Conservation (phyloP, 2,888 invertebrate genomes). For the Netelia virgata region DNA sequence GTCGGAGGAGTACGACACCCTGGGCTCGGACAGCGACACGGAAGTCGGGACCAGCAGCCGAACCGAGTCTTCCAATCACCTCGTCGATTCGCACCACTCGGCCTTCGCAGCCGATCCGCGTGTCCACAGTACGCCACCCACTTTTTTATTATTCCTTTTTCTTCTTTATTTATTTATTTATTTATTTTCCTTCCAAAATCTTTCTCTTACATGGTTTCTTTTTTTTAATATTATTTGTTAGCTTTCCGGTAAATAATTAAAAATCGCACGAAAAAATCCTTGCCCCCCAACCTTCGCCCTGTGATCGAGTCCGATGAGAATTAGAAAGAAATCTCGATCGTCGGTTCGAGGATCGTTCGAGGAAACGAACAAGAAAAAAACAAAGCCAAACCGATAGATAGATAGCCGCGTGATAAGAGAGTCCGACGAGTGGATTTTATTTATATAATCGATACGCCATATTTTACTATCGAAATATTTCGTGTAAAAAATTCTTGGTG, state of each 20-base stretch:
- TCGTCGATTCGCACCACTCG: slow-evolving; percentile 85
- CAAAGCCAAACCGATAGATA: neutral
- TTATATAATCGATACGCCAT: neutral
- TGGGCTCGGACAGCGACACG: slow-evolving; percentile 87
- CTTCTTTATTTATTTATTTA: slow-evolving; percentile 25
- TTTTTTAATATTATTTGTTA: slow-evolving; percentile 19
- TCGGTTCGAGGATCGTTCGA: neutral
- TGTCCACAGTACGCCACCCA: slow-evolving; percentile 83
- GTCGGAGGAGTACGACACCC: slow-evolving; percentile 87
- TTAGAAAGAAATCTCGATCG: slow-evolving; percentile 10
- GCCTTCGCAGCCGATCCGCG: slow-evolving; percentile 84
- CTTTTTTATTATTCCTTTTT: slow-evolving; percentile 61
- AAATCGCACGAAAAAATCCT: slow-evolving; percentile 30
- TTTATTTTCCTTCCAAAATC: slow-evolving; percentile 4
- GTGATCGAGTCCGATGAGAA: slow-evolving; percentile 38
- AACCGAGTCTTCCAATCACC: slow-evolving; percentile 85
- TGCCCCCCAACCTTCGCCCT: neutral
- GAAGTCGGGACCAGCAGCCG: slow-evolving; percentile 85
- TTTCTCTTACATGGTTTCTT: neutral
- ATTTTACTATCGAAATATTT: neutral
- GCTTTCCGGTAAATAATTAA: neutral
- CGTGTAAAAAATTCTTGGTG: neutral
- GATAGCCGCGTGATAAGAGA: neutral
- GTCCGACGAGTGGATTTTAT: neutral
- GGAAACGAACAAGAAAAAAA: too few relatives aligned